Evolutionary conservation across 1,140 invertebrate species (phyloP).

Genomic region (silkworm (Bombyx mori)): DNA sequence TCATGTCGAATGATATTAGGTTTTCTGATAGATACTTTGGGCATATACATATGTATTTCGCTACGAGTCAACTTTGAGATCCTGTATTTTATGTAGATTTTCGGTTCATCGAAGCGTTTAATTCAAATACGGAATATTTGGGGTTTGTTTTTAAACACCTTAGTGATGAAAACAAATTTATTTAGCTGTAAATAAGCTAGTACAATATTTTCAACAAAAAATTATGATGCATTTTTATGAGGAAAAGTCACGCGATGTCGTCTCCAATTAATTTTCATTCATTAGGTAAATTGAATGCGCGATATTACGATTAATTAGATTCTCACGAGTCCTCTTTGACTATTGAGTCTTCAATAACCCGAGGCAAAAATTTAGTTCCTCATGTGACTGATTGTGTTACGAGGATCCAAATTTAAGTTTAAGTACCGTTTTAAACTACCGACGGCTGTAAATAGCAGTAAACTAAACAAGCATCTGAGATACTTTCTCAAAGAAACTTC

Average conservation of each 20-base stretch:
- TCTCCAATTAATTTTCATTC: neutral
- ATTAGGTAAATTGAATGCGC: neutral
- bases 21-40: neutral
- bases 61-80: neutral
- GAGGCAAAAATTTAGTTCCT: neutral
- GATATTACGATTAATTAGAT: neutral
- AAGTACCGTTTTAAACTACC: constrained; percentile 21
- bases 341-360: too few species aligned
- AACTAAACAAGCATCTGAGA: neutral
- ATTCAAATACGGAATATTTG: neutral
- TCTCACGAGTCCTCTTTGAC: too few species aligned
- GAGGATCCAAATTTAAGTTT: constrained; percentile 18
- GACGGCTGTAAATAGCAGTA: constrained; percentile 9
- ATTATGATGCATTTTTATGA: too few species aligned
- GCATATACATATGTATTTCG: neutral
- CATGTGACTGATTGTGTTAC: constrained; percentile 23
- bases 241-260: neutral
- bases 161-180: too few species aligned
- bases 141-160: neutral
- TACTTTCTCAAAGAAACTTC: too few species aligned
- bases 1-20: neutral
- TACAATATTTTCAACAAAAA: too few species aligned
- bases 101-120: neutral
- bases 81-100: too few species aligned
- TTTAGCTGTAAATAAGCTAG: too few species aligned